These are phyloP conservation scores for Emys orbicularis DNA, from an alignment of 2,797 vertebrate species.

Conservation along the genomic window DNA sequence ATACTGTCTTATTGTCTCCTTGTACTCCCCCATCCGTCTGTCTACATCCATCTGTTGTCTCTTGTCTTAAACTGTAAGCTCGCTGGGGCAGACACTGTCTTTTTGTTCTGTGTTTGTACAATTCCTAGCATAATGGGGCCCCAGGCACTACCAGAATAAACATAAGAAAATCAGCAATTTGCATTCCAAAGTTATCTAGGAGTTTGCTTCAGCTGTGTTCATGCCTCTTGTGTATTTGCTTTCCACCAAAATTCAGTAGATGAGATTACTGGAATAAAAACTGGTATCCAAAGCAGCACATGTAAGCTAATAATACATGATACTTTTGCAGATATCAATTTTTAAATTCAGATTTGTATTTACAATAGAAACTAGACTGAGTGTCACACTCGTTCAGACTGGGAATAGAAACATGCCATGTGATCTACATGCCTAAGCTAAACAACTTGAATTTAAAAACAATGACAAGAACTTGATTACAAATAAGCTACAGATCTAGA, in stretches of 20 bases:
- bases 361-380: not conserved
- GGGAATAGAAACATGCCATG: not conserved
- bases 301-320: not conserved
- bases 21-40: too few relatives aligned
- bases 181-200: not conserved
- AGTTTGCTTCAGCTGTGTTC: not conserved
- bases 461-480: not conserved
- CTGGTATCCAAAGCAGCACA: not conserved
- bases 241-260: not conserved
- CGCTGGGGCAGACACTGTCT: too few relatives aligned
- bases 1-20: too few relatives aligned
- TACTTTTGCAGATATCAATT: not conserved
- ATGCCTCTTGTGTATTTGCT: not conserved
- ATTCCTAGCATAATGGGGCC: too few relatives aligned
- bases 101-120: too few relatives aligned
- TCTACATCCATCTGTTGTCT: too few relatives aligned
- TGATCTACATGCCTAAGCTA: fast-evolving
- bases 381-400: fast-evolving
- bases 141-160: too few relatives aligned
- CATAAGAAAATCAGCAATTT: not conserved
- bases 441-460: not conserved
- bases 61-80: too few relatives aligned
- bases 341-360: not conserved
- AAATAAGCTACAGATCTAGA: not conserved
- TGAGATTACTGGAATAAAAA: not conserved